Conservation (phyloP, 37 sponge, comb jelly and placozoan genomes). For the Halichondria panicea region DNA sequence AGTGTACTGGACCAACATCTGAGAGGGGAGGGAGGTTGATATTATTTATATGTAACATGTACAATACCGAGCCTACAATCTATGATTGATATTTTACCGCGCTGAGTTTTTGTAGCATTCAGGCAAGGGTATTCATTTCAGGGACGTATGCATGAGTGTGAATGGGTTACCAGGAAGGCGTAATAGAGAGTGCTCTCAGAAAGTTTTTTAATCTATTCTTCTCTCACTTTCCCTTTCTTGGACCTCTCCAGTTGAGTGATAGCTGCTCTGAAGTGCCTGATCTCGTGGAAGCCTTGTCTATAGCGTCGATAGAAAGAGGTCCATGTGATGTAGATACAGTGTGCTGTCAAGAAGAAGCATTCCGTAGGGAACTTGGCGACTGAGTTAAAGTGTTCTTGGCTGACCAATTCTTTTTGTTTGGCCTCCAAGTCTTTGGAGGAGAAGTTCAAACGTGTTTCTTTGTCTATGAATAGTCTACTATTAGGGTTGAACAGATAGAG, state of each 20-base stretch:
- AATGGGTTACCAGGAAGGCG: no score
- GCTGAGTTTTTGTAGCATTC: no score
- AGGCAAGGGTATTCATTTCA: no score
- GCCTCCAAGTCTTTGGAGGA: slow-evolving; percentile 49
- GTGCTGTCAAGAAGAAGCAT: slow-evolving; percentile 89
- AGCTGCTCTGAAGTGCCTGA: slow-evolving; percentile 29
- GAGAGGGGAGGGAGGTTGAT: no score
- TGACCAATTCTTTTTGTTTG: slow-evolving; percentile 7
- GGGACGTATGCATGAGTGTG: no score
- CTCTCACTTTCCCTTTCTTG: neutral
- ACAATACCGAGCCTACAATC: no score
- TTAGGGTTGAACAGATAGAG: slow-evolving; percentile 33
- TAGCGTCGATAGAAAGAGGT: slow-evolving; percentile 56
- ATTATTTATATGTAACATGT: no score
- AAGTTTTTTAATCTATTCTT: no score
- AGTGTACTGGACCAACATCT: no score
- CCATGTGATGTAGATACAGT: slow-evolving; percentile 74
- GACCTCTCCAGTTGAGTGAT: slow-evolving; percentile 7
- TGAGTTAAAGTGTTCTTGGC: neutral
- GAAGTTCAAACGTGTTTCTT: slow-evolving; percentile 43
- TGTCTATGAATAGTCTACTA: slow-evolving; percentile 21
- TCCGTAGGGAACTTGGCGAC: slow-evolving; percentile 89
- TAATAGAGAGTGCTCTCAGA: no score
- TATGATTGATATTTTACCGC: no score
- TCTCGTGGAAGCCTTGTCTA: slow-evolving; percentile 33